phyloP scores from a whole-genome alignment of 2,888 invertebrate genomes.

The Crioceris asparagi region DNA sequence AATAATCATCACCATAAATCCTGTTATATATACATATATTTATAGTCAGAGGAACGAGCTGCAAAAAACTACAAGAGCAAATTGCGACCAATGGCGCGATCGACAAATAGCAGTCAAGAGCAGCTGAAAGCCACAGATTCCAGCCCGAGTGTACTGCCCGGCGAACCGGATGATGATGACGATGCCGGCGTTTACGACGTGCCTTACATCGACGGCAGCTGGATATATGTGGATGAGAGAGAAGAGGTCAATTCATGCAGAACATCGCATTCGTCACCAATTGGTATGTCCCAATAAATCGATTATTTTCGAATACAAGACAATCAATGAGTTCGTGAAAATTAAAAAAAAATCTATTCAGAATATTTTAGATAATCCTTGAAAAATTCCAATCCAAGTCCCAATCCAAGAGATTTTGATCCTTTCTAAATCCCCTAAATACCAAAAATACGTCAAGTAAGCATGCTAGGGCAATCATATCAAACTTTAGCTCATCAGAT shows the following conservation, averaged over 20 bases:
- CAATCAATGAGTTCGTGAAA: no score
- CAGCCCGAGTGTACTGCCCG: slow-evolving; percentile 49
- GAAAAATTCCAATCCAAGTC: no score
- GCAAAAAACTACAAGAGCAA: slow-evolving; percentile 42
- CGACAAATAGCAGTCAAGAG: slow-evolving; percentile 62
- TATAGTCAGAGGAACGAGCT: slow-evolving; percentile 62
- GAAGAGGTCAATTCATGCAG: slow-evolving; percentile 45
- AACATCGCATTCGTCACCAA: slow-evolving; percentile 12
- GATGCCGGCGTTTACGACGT: slow-evolving; percentile 67
- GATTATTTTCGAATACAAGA: no score
- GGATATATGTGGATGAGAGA: slow-evolving; percentile 66
- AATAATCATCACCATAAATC: no score
- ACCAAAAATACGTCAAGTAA: no score
- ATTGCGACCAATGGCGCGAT: slow-evolving; percentile 51
- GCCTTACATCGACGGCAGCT: slow-evolving; percentile 58
- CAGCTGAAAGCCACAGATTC: slow-evolving; percentile 54
- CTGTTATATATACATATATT: slow-evolving; percentile 10
- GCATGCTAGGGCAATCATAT: no score
- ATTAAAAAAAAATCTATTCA: no score
- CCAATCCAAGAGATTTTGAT: no score
- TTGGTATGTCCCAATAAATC: no score
- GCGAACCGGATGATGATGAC: slow-evolving; percentile 48
- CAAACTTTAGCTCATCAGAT: no score
- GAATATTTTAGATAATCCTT: no score
- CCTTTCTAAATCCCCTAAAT: no score